A percentile compares a stretch with the other conserved stretches of the same genome.
These are phyloP conservation scores for Caloenas nicobarica DNA, from an alignment of 2,113 vertebrate genomes.

Conservation along the genomic window DNA sequence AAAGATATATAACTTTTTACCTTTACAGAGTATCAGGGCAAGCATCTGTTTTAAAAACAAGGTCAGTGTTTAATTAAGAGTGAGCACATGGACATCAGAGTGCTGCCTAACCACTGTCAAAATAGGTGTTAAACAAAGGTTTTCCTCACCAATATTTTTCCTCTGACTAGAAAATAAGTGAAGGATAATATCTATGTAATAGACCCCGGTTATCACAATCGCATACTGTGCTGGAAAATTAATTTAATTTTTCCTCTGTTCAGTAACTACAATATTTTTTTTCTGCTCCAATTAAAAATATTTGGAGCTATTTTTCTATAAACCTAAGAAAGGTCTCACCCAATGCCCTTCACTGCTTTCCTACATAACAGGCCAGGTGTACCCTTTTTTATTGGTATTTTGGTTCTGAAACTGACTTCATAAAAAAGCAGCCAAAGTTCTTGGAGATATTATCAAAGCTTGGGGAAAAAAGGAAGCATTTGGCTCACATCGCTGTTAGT, in stretches of 20 bases:
- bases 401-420: neutral
- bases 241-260: neutral
- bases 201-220: neutral
- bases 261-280: neutral
- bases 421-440: neutral
- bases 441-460: neutral
- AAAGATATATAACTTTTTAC: neutral
- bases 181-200: neutral
- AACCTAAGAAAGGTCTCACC: neutral
- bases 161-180: neutral
- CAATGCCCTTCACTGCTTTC: neutral
- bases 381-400: neutral
- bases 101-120: conserved; percentile 14
- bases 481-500: neutral
- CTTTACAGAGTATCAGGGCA: neutral
- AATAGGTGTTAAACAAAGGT: conserved; percentile 1
- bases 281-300: conserved; percentile 8
- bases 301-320: neutral
- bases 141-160: conserved; percentile 22
- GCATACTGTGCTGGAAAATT: neutral
- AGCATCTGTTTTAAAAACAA: conserved; percentile 28
- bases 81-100: neutral
- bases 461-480: neutral
- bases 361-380: neutral
- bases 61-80: neutral